A percentile compares a stretch with the other conserved stretches of the same genome.
These are phyloP conservation scores for Antheraea assamensis DNA, from an alignment of 2,888 invertebrate genomes.

Conservation along the genomic window DNA sequence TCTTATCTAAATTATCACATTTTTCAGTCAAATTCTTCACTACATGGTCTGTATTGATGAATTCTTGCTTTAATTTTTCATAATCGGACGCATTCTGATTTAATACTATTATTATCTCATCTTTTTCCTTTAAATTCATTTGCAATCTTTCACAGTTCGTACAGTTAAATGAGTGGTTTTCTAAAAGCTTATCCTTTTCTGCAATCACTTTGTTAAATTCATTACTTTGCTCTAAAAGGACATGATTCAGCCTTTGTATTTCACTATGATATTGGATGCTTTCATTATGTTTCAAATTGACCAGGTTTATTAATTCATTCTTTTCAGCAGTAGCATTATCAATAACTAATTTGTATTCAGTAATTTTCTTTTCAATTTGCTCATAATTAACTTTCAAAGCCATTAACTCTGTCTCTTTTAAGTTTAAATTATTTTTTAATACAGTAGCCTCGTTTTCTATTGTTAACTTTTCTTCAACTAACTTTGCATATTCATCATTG, in stretches of 20 bases:
- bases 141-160: slow-evolving; percentile 57
- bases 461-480: slow-evolving; percentile 56
- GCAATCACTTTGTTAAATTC: slow-evolving; percentile 61
- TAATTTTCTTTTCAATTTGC: slow-evolving; percentile 49
- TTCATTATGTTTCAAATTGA: slow-evolving; percentile 93
- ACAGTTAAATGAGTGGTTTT: slow-evolving; percentile 46
- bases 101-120: slow-evolving; percentile 60
- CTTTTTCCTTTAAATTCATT: slow-evolving; percentile 62
- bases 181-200: slow-evolving; percentile 55
- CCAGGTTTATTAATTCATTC: slow-evolving; percentile 85
- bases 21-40: slow-evolving; percentile 84
- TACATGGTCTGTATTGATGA: slow-evolving; percentile 81
- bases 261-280: slow-evolving; percentile 92
- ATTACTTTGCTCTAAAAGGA: slow-evolving; percentile 77
- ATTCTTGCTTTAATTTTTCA: slow-evolving; percentile 66
- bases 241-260: slow-evolving; percentile 88
- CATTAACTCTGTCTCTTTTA: slow-evolving; percentile 50
- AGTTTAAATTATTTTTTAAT: slow-evolving; percentile 43
- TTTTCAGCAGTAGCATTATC: slow-evolving; percentile 78
- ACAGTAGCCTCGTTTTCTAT: slow-evolving; percentile 51
- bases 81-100: slow-evolving; percentile 53
- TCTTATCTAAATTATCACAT: slow-evolving; percentile 86
- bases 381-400: slow-evolving; percentile 48
- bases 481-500: slow-evolving; percentile 56
- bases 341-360: slow-evolving; percentile 55